Conservation (phyloP, 2,797 vertebrate genomes). For the Malacoctenus gilli region DNA sequence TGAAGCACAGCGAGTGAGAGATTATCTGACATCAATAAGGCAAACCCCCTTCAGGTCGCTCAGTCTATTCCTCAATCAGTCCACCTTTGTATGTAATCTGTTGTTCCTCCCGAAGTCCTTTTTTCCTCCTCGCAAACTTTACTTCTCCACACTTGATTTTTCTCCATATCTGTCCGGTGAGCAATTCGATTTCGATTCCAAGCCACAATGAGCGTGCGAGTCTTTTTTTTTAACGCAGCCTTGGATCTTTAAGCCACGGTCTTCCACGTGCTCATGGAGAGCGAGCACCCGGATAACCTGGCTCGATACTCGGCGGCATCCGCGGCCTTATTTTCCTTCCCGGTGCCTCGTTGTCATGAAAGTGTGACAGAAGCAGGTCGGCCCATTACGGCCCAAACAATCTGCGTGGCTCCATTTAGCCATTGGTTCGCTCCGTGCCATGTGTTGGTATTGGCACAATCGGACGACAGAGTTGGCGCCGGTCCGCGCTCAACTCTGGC, state of each 20-base stretch:
- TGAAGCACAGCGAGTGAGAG: neutral
- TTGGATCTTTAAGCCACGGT: constrained; percentile 23
- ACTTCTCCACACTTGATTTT: constrained; percentile 15
- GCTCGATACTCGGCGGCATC: constrained; percentile 20
- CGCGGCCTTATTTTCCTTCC: constrained; percentile 35
- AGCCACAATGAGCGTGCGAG: constrained; percentile 7
- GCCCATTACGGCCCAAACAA: constrained; percentile 64
- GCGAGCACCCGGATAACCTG: constrained; percentile 7
- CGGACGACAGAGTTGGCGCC: constrained; percentile 46
- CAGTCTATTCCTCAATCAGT: constrained; percentile 34
- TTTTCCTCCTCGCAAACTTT: constrained; percentile 7
- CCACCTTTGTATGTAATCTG: constrained; percentile 37
- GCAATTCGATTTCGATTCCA: constrained; percentile 34
- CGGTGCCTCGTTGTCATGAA: constrained; percentile 47
- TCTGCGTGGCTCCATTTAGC: constrained; percentile 62
- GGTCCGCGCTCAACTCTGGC: constrained; percentile 54
- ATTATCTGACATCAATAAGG: constrained; percentile 48
- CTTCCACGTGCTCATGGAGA: constrained; percentile 10
- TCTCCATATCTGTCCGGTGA: constrained; percentile 27
- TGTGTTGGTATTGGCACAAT: constrained; percentile 64
- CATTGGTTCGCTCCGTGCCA: constrained; percentile 63
- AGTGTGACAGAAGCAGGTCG: constrained; percentile 59
- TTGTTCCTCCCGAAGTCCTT: constrained; percentile 23
- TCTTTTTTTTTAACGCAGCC: constrained; percentile 11
- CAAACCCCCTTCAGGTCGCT: constrained; percentile 27